These are phyloP conservation scores for Paracyclopina nana DNA, from an alignment of 1,140 invertebrate species.

Conservation along the genomic window DNA sequence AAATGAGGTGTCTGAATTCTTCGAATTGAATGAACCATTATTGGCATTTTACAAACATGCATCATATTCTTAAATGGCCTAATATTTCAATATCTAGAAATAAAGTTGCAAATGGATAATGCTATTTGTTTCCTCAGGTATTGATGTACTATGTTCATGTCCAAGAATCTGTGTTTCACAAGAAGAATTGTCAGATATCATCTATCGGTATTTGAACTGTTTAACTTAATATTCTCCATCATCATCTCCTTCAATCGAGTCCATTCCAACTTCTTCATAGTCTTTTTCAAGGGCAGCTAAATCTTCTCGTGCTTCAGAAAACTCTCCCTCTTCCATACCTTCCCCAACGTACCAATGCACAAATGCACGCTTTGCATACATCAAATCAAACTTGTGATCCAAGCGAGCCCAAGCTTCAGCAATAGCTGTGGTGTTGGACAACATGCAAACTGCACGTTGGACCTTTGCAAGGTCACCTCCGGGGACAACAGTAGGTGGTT, in stretches of 20 bases:
- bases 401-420: conserved; percentile 54
- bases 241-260: conserved; percentile 31
- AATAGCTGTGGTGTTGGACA: conserved; percentile 53
- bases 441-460: conserved; percentile 41
- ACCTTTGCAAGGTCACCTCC: conserved; percentile 47
- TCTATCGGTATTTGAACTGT: too few species aligned
- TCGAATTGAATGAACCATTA: too few species aligned
- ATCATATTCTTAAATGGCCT: too few species aligned
- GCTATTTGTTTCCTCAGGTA: too few species aligned
- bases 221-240: conserved; percentile 26
- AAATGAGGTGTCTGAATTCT: too few species aligned
- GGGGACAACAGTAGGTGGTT: conserved; percentile 34
- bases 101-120: too few species aligned
- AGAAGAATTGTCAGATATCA: too few species aligned
- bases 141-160: too few species aligned
- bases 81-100: too few species aligned
- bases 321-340: conserved; percentile 67
- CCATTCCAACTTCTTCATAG: conserved; percentile 46
- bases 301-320: conserved; percentile 49
- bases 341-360: conserved; percentile 46
- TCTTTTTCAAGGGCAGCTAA: conserved; percentile 42
- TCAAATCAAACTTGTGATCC: conserved; percentile 43
- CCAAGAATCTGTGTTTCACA: too few species aligned
- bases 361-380: conserved; percentile 36
- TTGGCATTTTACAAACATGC: too few species aligned